phyloP scores from a whole-genome alignment of 1,140 invertebrate species.

The Brachionus paranguensis region DNA sequence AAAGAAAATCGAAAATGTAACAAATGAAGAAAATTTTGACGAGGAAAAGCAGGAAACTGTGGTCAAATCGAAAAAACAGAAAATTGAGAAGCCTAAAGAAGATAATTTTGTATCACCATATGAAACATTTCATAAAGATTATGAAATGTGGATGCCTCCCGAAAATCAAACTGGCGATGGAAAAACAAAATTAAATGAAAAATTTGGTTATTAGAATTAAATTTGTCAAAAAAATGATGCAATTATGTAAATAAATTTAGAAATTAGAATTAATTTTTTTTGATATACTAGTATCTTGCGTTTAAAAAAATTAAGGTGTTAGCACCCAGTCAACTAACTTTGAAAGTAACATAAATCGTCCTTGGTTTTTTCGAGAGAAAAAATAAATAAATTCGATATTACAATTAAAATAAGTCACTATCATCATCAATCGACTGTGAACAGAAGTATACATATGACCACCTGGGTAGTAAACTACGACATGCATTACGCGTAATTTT shows the following conservation, averaged over 20 bases:
- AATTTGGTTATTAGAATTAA: conserved; percentile 67
- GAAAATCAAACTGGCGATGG: conserved; percentile 70
- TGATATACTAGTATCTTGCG: too few relatives aligned
- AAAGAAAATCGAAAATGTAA: background rate
- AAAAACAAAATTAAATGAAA: conserved; percentile 71
- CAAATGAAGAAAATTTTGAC: background rate
- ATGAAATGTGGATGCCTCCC: conserved; percentile 34
- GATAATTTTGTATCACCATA: background rate
- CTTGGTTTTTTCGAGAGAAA: too few relatives aligned
- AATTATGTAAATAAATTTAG: background rate
- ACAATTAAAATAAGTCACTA: too few relatives aligned
- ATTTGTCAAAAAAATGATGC: background rate
- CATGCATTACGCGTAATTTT: too few relatives aligned
- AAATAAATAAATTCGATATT: too few relatives aligned
- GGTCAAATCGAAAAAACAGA: background rate
- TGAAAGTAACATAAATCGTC: too few relatives aligned
- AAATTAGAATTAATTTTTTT: too few relatives aligned
- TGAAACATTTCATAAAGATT: conserved; percentile 2
- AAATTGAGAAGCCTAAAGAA: background rate
- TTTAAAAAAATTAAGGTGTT: too few relatives aligned
- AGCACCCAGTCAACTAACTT: too few relatives aligned
- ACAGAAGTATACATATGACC: too few relatives aligned
- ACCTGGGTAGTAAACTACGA: too few relatives aligned
- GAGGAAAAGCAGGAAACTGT: background rate
- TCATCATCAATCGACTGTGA: too few relatives aligned